phyloP scores from a whole-genome alignment of 2,888 invertebrate genomes.

The Eupithecia subfuscata region DNA sequence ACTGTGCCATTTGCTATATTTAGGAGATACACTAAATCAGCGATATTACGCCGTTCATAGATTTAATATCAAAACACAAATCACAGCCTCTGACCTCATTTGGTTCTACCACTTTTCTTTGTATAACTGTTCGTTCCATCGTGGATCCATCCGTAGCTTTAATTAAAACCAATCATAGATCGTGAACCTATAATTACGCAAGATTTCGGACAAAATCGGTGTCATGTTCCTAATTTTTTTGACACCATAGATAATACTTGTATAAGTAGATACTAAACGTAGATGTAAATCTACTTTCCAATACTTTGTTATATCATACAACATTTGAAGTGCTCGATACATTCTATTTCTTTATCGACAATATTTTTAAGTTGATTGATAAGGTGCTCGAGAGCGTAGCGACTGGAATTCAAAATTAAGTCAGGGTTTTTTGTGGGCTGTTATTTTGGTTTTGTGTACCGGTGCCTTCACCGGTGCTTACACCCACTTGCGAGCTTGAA shows the following conservation, averaged over 20 bases:
- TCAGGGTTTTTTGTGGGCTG: constrained; percentile 38
- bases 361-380: constrained; percentile 12
- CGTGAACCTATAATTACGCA: constrained; percentile 45
- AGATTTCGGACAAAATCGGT: constrained; percentile 37
- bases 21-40: too few relatives aligned
- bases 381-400: constrained; percentile 12
- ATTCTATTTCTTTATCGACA: not conserved
- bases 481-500: constrained; percentile 23
- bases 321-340: constrained; percentile 11
- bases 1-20: too few relatives aligned
- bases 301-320: constrained; percentile 14
- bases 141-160: constrained; percentile 24
- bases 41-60: too few relatives aligned
- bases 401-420: constrained; percentile 35
- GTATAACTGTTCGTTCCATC: not conserved
- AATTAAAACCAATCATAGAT: constrained; percentile 47
- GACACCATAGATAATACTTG: constrained; percentile 11
- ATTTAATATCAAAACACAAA: not conserved
- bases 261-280: not conserved
- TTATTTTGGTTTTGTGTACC: constrained; percentile 29
- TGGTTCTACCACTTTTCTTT: not conserved
- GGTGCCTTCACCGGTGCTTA: constrained; percentile 27
- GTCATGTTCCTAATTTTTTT: constrained; percentile 31
- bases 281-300: constrained; percentile 23
- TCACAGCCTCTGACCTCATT: not conserved